These are phyloP conservation scores for Carcina quercana DNA, from an alignment of 2,888 invertebrate species.

Conservation along the genomic window DNA sequence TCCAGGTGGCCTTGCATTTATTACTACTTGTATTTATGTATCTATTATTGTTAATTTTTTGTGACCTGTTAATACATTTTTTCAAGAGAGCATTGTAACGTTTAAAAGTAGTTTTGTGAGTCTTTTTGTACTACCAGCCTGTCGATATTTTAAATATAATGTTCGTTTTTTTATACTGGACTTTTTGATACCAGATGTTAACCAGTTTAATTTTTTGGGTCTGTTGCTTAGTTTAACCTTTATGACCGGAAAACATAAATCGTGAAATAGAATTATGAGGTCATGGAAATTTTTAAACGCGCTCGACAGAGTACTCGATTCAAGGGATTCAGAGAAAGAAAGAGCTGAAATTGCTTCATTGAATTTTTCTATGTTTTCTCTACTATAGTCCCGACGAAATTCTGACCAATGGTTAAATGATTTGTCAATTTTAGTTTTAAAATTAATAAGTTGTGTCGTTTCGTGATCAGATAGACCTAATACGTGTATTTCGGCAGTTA, in stretches of 20 bases:
- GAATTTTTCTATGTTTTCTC: constrained; percentile 1
- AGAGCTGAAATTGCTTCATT: no score
- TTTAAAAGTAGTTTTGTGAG: no score
- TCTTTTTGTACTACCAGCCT: no score
- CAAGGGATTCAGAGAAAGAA: not conserved
- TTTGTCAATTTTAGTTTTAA: not conserved
- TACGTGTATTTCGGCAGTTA: not conserved
- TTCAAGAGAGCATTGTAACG: no score
- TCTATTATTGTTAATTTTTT: no score
- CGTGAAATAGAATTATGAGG: not conserved
- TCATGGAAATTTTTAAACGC: not conserved
- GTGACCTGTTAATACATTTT: no score
- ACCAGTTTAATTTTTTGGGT: no score
- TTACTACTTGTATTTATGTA: no score
- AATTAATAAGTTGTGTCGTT: not conserved
- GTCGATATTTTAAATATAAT: no score
- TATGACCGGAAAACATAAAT: not conserved
- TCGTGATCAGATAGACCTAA: constrained; percentile 7
- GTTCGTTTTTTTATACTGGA: no score
- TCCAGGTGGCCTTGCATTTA: no score
- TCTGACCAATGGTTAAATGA: constrained; percentile 2
- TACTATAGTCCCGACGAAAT: constrained; percentile 1
- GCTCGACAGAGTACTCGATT: not conserved
- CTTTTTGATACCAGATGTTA: no score
- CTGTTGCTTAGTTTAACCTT: not conserved